These are phyloP conservation scores for Rhagologus leucostigma DNA, from an alignment of 2,113 vertebrate species.

Conservation along the genomic window DNA sequence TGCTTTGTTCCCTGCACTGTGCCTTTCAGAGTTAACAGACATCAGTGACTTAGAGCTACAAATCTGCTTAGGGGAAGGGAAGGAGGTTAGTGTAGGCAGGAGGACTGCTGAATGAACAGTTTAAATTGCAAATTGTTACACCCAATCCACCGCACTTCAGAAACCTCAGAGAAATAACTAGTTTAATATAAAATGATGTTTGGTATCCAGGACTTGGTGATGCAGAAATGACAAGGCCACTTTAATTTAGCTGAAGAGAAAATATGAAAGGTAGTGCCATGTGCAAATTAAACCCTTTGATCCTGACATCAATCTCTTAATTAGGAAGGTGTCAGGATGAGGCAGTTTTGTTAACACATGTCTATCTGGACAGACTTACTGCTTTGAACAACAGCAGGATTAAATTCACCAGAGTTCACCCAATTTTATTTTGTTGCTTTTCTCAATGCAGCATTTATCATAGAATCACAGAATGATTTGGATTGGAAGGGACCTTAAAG, in stretches of 20 bases:
- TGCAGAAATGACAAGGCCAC: background rate
- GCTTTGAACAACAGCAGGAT: background rate
- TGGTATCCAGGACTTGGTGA: background rate
- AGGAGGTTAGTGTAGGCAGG: background rate
- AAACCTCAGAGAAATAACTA: background rate
- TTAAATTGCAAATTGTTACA: background rate
- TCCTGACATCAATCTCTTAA: slow-evolving; percentile 51
- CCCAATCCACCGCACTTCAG: background rate
- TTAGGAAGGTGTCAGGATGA: slow-evolving; percentile 18
- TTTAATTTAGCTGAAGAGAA: slow-evolving; percentile 6
- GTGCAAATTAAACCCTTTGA: slow-evolving; percentile 38
- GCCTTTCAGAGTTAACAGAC: slow-evolving; percentile 20
- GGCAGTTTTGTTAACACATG: background rate
- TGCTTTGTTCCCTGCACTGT: background rate
- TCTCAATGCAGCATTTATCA: background rate
- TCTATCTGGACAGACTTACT: background rate
- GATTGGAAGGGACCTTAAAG: background rate
- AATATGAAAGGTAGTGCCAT: background rate
- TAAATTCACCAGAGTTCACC: background rate
- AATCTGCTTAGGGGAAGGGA: slow-evolving; percentile 56
- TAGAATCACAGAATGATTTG: background rate
- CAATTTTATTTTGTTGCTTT: background rate
- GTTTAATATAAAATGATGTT: background rate
- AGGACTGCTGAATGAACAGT: background rate
- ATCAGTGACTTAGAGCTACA: slow-evolving; percentile 43